These are phyloP conservation scores for Hozukius guyotensis DNA, from an alignment of 2,797 vertebrate genomes.

Conservation along the genomic window DNA sequence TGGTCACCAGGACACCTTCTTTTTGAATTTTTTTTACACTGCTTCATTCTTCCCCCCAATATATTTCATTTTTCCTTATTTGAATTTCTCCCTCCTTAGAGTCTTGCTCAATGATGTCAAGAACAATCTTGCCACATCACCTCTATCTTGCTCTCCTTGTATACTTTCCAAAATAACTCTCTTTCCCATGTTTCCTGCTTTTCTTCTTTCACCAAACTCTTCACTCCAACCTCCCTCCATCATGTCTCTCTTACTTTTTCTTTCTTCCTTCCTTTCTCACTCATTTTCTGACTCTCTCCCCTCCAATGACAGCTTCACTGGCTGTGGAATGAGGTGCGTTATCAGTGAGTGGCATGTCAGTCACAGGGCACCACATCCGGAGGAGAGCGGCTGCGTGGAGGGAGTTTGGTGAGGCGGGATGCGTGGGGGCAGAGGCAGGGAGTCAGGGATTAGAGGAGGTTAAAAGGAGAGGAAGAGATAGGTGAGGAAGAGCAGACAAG, in stretches of 20 bases:
- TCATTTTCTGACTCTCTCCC: not conserved
- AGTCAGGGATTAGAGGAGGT: slow-evolving; percentile 43
- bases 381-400: slow-evolving; percentile 17
- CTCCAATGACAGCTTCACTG: slow-evolving; percentile 46
- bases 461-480: slow-evolving; percentile 35
- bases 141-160: not conserved
- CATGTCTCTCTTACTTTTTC: slow-evolving; percentile 1
- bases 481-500: slow-evolving; percentile 33
- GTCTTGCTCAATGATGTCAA: not conserved
- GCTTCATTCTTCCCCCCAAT: not conserved
- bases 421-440: slow-evolving; percentile 9
- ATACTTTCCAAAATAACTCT: not conserved
- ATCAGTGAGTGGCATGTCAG: slow-evolving; percentile 76
- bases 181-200: not conserved
- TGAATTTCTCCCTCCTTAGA: not conserved
- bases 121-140: not conserved
- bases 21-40: not conserved
- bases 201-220: slow-evolving; percentile 15
- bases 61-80: not conserved
- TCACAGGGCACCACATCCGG: slow-evolving; percentile 59
- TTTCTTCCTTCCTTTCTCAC: not conserved
- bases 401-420: slow-evolving; percentile 26
- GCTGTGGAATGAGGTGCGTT: slow-evolving; percentile 78
- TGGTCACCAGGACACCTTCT: not conserved
- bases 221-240: not conserved